A percentile compares a stretch with the other conserved stretches of the same genome.
Evolutionary conservation across 2,888 invertebrate genomes (phyloP).

Genomic region (Anticlea derivata): DNA sequence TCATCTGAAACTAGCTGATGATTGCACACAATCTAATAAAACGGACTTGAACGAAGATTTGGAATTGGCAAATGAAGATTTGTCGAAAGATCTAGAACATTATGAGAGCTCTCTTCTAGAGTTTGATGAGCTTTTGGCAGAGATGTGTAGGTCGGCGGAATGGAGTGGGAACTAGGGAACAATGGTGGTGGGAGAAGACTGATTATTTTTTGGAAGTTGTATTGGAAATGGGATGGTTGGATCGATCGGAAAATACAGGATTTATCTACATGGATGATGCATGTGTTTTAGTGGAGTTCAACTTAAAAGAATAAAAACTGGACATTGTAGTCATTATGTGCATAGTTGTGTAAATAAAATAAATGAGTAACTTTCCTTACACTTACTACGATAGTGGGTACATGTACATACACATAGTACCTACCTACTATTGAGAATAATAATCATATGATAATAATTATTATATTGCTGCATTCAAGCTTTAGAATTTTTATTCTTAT

Average conservation of each 20-base stretch:
- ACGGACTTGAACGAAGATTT: slow-evolving; percentile 54
- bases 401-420: no score
- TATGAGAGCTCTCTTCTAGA: slow-evolving; percentile 90
- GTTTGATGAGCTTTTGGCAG: slow-evolving; percentile 90
- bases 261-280: not conserved
- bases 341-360: not conserved
- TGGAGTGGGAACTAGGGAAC: slow-evolving; percentile 77
- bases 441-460: no score
- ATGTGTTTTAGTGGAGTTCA: not conserved
- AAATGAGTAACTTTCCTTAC: not conserved
- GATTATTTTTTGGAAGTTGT: slow-evolving; percentile 11
- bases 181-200: slow-evolving; percentile 28
- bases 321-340: not conserved
- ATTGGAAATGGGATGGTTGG: not conserved
- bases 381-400: not conserved
- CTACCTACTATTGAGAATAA: no score
- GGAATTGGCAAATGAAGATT: slow-evolving; percentile 75
- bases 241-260: no score
- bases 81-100: slow-evolving; percentile 88
- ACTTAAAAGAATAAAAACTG: not conserved
- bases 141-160: slow-evolving; percentile 87
- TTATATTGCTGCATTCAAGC: no score
- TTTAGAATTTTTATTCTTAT: no score
- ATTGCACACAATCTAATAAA: slow-evolving; percentile 42
- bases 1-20: slow-evolving; percentile 65